Percentiles rank a stretch among this genome's conserved stretches.
phyloP scores from a whole-genome alignment of 2,888 invertebrate species.

The Griposia aprilina region DNA sequence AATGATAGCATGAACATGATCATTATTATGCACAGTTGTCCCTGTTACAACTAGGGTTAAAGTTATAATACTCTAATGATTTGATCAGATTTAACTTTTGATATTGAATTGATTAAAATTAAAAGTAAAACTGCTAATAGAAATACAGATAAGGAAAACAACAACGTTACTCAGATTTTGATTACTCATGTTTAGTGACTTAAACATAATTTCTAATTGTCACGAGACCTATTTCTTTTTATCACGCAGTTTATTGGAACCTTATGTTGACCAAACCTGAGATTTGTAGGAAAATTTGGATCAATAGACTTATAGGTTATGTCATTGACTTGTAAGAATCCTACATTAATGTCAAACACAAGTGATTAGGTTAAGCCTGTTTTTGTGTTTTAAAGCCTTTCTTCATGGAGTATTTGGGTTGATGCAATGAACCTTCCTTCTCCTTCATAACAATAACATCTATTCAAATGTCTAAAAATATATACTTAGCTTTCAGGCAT shows the following conservation, averaged over 20 bases:
- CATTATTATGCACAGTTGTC: neutral
- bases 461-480: too few relatives aligned
- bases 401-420: neutral
- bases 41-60: neutral
- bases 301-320: slow-evolving; percentile 46
- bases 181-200: slow-evolving; percentile 37
- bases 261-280: neutral
- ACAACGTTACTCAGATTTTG: slow-evolving; percentile 25
- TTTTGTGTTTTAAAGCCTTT: neutral
- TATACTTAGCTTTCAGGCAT: neutral
- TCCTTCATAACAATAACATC: neutral
- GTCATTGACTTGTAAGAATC: slow-evolving; percentile 30
- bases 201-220: slow-evolving; percentile 6
- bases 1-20: neutral
- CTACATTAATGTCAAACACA: slow-evolving; percentile 9
- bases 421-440: neutral
- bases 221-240: neutral
- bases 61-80: neutral
- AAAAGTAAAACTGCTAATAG: neutral
- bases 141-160: slow-evolving; percentile 33
- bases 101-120: slow-evolving; percentile 4
- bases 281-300: slow-evolving; percentile 19
- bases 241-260: neutral
- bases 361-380: neutral
- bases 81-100: neutral